Percentiles rank a stretch among this genome's conserved stretches.
Evolutionary conservation across 1,140 invertebrate genomes (phyloP).

Genomic region (Pachypeltis micranthus): DNA sequence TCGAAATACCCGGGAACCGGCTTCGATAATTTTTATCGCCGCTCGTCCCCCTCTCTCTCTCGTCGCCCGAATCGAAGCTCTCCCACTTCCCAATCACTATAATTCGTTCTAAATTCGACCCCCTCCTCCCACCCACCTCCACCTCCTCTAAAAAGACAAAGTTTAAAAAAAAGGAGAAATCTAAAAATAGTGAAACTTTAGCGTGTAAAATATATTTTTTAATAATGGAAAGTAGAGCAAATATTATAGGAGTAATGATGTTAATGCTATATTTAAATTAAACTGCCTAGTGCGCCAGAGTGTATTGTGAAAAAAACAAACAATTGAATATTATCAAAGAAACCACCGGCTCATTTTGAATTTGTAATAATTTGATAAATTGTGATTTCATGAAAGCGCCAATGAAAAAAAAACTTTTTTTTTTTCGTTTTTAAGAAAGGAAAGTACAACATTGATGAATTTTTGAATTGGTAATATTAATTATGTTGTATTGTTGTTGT

Average conservation of each 20-base stretch:
- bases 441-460: slow-evolving; percentile 8
- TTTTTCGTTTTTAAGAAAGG: not conserved
- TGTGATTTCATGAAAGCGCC: slow-evolving; percentile 1
- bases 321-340: not conserved
- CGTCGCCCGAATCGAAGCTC: too few relatives aligned
- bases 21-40: too few relatives aligned
- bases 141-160: slow-evolving; percentile 6
- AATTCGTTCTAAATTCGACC: too few relatives aligned
- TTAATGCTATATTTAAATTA: not conserved
- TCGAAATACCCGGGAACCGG: too few relatives aligned
- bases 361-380: not conserved
- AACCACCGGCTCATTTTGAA: not conserved
- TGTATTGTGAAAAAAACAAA: slow-evolving; percentile 1
- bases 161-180: not conserved
- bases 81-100: too few relatives aligned
- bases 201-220: slow-evolving; percentile 6
- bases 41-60: too few relatives aligned
- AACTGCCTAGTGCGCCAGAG: not conserved
- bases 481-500: slow-evolving; percentile 8
- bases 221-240: slow-evolving; percentile 6
- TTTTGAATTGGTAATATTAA: not conserved
- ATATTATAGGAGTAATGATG: slow-evolving; percentile 6
- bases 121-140: too few relatives aligned
- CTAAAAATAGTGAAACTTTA: not conserved
- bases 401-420: not conserved